Evolutionary conservation across 2,888 invertebrate species (phyloP), one percentile per base, ranked within the genome.

Genomic region (Caenorhabditis afra): DNA sequence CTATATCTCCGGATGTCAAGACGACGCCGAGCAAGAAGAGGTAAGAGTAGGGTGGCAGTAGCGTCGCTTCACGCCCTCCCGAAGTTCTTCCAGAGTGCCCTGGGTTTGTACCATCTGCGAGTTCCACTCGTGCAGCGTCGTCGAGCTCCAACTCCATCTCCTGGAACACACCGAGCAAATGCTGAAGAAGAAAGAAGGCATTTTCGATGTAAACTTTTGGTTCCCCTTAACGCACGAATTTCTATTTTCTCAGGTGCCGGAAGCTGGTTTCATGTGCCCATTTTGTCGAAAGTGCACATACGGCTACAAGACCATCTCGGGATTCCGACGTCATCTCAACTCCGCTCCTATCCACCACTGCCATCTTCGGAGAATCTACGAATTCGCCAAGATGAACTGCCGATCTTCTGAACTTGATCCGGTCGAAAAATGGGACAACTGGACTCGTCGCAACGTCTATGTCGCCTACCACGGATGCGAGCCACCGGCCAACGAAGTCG

Each of bases 231-330:
- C 7, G n/a, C n/a, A n/a, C 29, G 29, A 29, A 3, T 49, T 37
- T 22, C 11, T 64, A 22, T 37, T 49, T 10, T n/a, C 45, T 14
- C 58, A 79, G 62, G 67, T 70, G 5, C 79, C 79, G 3, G 62
- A 53, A 41, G 70, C 74, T 12, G 84, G 84, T 11, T 75, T 84
- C 45, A 77, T 81, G 64, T 86, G 86, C 62, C 86, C 86, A 29
- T 86, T 86, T 64, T 86, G 86, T 62, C 82, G 85, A 3, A 81
- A 82, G 53, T 84, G 85, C 57, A 84, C 83, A 5, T 86, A 86
- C 64, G 84, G 83, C 22, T 86, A 86, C 78, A 81, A 82, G 53
- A 86, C 86, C 1, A 29, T 84, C 0, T 66, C 79, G n/a, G 86
- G 86, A 14, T 85, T 84, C 44, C 58, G 77, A 37, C 67, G 85